Evolutionary conservation across 2,888 invertebrate species (phyloP), one percentile per base, ranked within the genome.

Genomic region (Watsonalla cultraria): DNA sequence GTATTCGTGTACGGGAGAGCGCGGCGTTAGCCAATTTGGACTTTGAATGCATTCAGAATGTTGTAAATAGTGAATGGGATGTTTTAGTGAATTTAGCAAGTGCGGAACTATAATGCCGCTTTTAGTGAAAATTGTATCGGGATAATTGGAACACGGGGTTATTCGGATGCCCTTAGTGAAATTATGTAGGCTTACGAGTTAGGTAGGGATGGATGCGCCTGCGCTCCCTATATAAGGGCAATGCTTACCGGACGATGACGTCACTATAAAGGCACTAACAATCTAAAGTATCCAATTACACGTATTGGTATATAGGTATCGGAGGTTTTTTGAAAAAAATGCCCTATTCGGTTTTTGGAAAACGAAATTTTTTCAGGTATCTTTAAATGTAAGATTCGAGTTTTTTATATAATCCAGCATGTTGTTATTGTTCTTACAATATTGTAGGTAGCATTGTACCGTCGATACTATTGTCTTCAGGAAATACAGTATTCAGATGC

Each of bases 371-470:
- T 42, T 42, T 78, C 70, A 72, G 80, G 76, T 74, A 74, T 80
- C 74, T 78, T 60, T 78, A 70, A 74, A 65, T 45, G 56, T 82
- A 80, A 79, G 76, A 64, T 81, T 81, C 59, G 59, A 70, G 63
- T 79, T 84, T 82, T 84, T 81, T 81, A 79, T 59, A 78, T 83
- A 76, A 80, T 75, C 78, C 72, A 68, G 59, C 73, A 76, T 69
- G 75, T 84, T 88, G 86, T 86, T 86, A 80, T 79, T 76, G 80
- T 82, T 86, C 79, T 57, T 66, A 55, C 72, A 70, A 74, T 78
- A 76, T 75, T 76, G 76, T 80, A 76, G 76, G 74, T 72, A 65
- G 55, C 61, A 60, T 64, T 58, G 52, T 70, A 74, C 76, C 76
- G 75, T 53, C 74, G 74, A 80, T 81, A 78, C 78, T 79, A 78